Evolutionary conservation across 2,113 vertebrate species (phyloP).

Genomic region (Alexandromys fortis): DNA sequence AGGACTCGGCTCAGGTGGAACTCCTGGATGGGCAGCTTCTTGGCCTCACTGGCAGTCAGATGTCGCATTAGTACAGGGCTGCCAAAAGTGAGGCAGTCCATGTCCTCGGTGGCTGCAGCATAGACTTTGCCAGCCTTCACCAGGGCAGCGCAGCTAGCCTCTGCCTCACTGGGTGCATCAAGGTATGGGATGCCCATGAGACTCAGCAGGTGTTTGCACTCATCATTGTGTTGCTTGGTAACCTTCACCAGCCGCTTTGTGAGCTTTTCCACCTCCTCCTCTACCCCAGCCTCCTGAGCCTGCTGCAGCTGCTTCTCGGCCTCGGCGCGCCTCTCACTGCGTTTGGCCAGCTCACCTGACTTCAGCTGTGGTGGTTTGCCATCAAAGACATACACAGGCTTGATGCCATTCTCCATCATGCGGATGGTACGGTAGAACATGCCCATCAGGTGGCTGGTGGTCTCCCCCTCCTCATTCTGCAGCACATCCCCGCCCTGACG

Average conservation of each 20-base stretch:
- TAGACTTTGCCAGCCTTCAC: slow-evolving; percentile 95
- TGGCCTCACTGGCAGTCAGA: slow-evolving; percentile 97
- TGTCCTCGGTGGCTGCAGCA: slow-evolving; percentile 95
- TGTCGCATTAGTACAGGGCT: slow-evolving; percentile 94
- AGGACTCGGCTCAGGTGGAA: slow-evolving; percentile 93
- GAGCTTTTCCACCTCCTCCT: slow-evolving; percentile 94
- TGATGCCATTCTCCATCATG: slow-evolving; percentile 97
- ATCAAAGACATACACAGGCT: slow-evolving; percentile 96
- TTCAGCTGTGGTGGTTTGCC: slow-evolving; percentile 97
- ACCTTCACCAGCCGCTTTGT: slow-evolving; percentile 96
- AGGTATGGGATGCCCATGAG: slow-evolving; percentile 97
- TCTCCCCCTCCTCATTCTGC: slow-evolving; percentile 96
- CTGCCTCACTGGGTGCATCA: slow-evolving; percentile 95
- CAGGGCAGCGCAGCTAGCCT: slow-evolving; percentile 92
- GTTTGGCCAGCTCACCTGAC: slow-evolving; percentile 93
- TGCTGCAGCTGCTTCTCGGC: slow-evolving; percentile 94
- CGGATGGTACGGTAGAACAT: slow-evolving; percentile 99
- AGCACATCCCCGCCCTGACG: slow-evolving; percentile 95
- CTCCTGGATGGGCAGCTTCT: slow-evolving; percentile 98
- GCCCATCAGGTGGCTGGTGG: slow-evolving; percentile 98
- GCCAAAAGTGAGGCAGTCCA: slow-evolving; percentile 98
- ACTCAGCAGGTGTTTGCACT: slow-evolving; percentile 93
- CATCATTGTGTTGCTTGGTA: slow-evolving; percentile 94
- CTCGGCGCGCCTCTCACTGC: slow-evolving; percentile 93
- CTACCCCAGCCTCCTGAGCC: slow-evolving; percentile 93